These are phyloP conservation scores for Rhadina sibilatrix DNA, from an alignment of 2,113 vertebrate species.

Conservation along the genomic window DNA sequence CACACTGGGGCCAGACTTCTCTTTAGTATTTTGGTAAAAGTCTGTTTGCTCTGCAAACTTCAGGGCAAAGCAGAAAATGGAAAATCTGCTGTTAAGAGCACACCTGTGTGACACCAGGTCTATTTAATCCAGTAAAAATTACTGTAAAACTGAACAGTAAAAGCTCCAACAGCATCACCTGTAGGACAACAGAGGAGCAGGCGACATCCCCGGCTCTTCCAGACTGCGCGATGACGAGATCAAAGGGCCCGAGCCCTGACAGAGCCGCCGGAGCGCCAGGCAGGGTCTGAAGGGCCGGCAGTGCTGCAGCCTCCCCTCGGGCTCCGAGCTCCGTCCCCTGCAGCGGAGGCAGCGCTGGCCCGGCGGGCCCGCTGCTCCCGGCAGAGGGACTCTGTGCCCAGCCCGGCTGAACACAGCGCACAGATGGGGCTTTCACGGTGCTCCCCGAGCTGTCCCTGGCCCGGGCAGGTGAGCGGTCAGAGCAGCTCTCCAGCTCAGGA, in stretches of 20 bases:
- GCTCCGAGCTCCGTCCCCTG: not conserved
- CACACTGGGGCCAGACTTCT: not conserved
- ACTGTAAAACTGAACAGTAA: not conserved
- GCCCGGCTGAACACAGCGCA: accelerated
- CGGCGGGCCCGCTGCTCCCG: not conserved
- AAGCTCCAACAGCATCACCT: not conserved
- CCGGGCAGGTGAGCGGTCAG: not conserved
- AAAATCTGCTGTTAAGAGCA: not conserved
- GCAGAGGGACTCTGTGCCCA: accelerated
- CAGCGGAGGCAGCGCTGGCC: not conserved
- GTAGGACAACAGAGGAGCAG: not conserved
- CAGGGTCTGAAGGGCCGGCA: not conserved
- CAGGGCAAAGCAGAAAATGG: not conserved
- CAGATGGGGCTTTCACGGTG: not conserved
- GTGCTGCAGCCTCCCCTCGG: not conserved
- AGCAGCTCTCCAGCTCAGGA: not conserved
- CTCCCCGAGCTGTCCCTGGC: not conserved
- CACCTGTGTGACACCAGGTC: not conserved
- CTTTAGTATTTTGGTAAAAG: not conserved
- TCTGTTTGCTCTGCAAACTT: not conserved
- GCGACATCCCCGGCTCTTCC: not conserved
- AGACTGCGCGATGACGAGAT: not conserved
- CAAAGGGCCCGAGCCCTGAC: accelerated
- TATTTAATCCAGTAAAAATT: not conserved
- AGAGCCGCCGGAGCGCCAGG: accelerated